Base-by-base conservation (phyloP, 1,140 invertebrate genomes). In the Achroia grisella region DNA sequence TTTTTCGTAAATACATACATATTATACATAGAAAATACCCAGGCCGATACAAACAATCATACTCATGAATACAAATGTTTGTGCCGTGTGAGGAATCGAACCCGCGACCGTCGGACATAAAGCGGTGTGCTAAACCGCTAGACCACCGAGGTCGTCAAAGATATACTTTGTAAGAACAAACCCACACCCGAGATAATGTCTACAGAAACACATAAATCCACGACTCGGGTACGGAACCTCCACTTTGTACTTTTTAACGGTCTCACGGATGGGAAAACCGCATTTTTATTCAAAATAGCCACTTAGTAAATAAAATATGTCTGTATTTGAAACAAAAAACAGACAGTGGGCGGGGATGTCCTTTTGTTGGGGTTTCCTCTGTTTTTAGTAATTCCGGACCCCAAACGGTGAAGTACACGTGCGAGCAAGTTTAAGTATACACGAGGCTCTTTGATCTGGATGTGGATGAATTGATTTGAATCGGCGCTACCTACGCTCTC, bases 231-330 rank as follows among this genome's bases (percentile, higher is more conserved):
- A 39, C 37, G 9, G 35, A 15, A 34, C 27, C 39, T 36, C 44
- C 62, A 51, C 68, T 73, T 74, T 71, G 62, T 73, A 77, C 73
- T 73, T 80, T 76, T 77, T 76, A 77, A 77, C 71, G 63, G 52
- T 37, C 42, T 23, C 33, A 12, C 29, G 43, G 48, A 43, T 55
- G 49, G 58, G 63, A 61, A 61, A 79, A 70, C 65, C 65, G 72
- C 71, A 67, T 80, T 80, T 80, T 80, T 80, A 80, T 80, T 80
- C 73, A 76, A 80, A 79, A 56, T 62, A 78, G 62, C 67, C 74
- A 78, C 74, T 80, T 80, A 78, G 66, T 72, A 74, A 72, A 78
- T 77, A 80, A 80, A 77, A 80, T 80, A 74, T 77, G 71, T 76
- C 68, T 65, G 55, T 66, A 64, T 64, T 59, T 62, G 58, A 65